phyloP scores from a whole-genome alignment of 2,113 vertebrate species.

The Microcebus lehilahytsara region DNA sequence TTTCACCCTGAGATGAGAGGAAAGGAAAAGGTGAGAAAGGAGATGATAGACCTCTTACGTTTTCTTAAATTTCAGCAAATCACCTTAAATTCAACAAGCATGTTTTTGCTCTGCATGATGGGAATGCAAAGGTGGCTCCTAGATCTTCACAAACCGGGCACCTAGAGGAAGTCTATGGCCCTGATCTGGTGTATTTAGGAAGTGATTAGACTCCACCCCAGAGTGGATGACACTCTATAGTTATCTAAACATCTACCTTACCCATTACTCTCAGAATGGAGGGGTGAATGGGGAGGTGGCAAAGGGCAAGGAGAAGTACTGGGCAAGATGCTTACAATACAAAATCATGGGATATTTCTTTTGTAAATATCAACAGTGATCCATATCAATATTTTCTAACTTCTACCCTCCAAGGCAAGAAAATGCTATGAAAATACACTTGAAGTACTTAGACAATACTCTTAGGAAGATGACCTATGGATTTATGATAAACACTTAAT shows the following conservation, averaged over 20 bases:
- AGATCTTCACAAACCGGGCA: background rate
- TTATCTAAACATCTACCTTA: background rate
- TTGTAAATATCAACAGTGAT: background rate
- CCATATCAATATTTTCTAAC: background rate
- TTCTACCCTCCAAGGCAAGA: background rate
- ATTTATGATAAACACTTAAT: background rate
- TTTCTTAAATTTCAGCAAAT: background rate
- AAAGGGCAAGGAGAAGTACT: background rate
- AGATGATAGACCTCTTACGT: background rate
- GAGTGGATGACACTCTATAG: background rate
- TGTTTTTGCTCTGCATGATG: background rate
- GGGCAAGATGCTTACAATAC: background rate
- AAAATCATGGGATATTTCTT: background rate
- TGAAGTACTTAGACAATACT: background rate
- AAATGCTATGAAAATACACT: background rate
- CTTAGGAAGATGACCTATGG: background rate
- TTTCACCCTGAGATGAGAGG: background rate
- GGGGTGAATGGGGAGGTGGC: rapidly evolving
- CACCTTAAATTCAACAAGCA: background rate
- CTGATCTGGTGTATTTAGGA: background rate
- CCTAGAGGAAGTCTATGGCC: background rate
- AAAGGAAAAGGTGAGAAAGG: background rate
- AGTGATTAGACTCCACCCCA: background rate
- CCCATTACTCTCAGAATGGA: background rate
- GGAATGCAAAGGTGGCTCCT: background rate